These are phyloP conservation scores for Scaptomyza hsui DNA, from an alignment of 1,140 invertebrate species.

Conservation along the genomic window DNA sequence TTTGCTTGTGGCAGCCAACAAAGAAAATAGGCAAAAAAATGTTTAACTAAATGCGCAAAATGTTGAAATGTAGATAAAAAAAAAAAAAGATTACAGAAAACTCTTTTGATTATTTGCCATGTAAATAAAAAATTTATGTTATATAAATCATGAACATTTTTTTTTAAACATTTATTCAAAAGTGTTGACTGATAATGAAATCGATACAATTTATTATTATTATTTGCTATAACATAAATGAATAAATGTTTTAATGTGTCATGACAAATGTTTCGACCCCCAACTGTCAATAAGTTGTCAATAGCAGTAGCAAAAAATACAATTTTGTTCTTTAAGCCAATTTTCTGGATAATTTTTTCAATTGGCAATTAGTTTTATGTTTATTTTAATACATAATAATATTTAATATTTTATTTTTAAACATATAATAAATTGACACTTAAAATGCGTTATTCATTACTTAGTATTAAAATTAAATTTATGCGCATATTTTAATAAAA, in stretches of 20 bases:
- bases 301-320: neutral
- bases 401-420: too few species aligned
- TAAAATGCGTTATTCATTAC: too few species aligned
- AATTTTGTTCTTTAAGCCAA: constrained; percentile 39
- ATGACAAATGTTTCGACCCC: constrained; percentile 66
- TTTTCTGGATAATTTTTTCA: too few species aligned
- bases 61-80: constrained; percentile 37
- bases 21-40: constrained; percentile 37
- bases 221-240: constrained; percentile 19
- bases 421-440: too few species aligned
- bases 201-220: constrained; percentile 43
- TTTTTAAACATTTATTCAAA: constrained; percentile 6
- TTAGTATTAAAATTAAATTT: constrained; percentile 16
- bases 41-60: constrained; percentile 45
- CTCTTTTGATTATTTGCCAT: constrained; percentile 19
- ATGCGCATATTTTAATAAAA: neutral
- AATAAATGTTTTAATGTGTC: constrained; percentile 56
- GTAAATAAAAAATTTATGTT: constrained; percentile 64
- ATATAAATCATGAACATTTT: neutral
- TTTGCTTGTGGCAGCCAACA: neutral
- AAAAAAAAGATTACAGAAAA: constrained; percentile 32
- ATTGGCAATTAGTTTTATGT: too few species aligned
- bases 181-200: constrained; percentile 54
- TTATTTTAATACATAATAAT: too few species aligned
- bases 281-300: constrained; percentile 58